Evolutionary conservation across 23 tunicate genomes (phyloP).

Genomic region (Halocynthia aurantium): DNA sequence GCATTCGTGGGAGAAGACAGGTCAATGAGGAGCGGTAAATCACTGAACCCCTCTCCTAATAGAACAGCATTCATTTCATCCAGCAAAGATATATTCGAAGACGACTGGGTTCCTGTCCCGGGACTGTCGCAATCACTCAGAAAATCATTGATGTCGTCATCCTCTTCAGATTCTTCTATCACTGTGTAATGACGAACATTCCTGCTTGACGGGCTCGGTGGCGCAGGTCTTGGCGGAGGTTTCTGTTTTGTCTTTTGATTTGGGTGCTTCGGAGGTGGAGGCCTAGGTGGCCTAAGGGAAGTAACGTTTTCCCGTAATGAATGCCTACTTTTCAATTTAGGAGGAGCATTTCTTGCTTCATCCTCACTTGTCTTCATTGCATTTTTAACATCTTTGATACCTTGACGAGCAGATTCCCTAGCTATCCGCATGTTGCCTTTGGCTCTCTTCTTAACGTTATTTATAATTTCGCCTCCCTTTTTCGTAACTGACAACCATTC

Average conservation of each 20-base stretch:
- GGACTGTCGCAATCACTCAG: too few species aligned
- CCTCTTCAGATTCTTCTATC: too few species aligned
- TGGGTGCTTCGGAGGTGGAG: slow-evolving; percentile 26
- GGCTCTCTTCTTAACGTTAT: slow-evolving; percentile 27
- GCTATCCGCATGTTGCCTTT: slow-evolving; percentile 69
- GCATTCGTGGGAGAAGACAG: too few species aligned
- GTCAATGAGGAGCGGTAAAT: too few species aligned
- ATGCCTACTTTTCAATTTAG: not conserved
- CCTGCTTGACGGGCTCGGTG: not conserved
- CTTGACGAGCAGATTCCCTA: slow-evolving; percentile 16
- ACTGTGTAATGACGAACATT: not conserved
- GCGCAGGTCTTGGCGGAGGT: slow-evolving; percentile 1
- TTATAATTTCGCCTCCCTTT: not conserved
- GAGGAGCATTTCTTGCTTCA: slow-evolving; percentile 10
- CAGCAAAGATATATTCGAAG: too few species aligned
- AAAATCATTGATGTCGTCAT: too few species aligned
- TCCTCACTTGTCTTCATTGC: slow-evolving; percentile 6
- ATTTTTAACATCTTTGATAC: slow-evolving; percentile 16
- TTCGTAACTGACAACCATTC: slow-evolving; percentile 51
- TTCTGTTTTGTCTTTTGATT: too few species aligned
- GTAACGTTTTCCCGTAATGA: slow-evolving; percentile 5
- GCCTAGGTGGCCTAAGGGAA: slow-evolving; percentile 26
- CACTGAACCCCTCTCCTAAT: too few species aligned
- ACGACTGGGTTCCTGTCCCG: too few species aligned
- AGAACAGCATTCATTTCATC: too few species aligned